phyloP scores from a whole-genome alignment of 2,113 vertebrate species.

The Campylomormyrus tamandua region DNA sequence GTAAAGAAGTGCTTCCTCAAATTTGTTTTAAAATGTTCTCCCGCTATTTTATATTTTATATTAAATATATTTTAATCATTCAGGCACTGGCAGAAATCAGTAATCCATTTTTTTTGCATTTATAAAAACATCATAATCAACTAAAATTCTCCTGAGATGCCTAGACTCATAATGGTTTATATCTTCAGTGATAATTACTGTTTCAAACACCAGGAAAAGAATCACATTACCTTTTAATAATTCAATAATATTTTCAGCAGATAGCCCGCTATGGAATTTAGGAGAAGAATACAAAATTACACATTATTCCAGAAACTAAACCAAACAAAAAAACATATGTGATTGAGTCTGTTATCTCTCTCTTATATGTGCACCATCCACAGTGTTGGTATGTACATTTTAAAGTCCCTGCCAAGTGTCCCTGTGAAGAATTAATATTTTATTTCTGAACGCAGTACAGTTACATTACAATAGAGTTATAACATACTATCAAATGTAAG shows the following conservation, averaged over 20 bases:
- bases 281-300: not conserved
- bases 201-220: not conserved
- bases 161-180: not conserved
- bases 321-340: not conserved
- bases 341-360: not conserved
- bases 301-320: not conserved
- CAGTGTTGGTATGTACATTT: not conserved
- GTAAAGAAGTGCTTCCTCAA: too few species aligned
- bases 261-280: not conserved
- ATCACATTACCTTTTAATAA: not conserved
- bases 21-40: too few species aligned
- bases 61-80: not conserved
- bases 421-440: not conserved
- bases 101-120: not conserved
- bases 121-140: conserved; percentile 8
- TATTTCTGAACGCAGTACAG: not conserved
- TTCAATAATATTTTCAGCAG: not conserved
- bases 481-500: not conserved
- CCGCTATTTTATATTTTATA: too few species aligned
- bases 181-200: not conserved
- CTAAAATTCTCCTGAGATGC: not conserved
- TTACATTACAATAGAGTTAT: not conserved
- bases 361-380: not conserved
- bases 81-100: not conserved
- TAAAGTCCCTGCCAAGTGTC: not conserved